Evolutionary conservation across 64 coral and sea anemone genomes (phyloP).

Genomic region (Pocillopora damicornis): DNA sequence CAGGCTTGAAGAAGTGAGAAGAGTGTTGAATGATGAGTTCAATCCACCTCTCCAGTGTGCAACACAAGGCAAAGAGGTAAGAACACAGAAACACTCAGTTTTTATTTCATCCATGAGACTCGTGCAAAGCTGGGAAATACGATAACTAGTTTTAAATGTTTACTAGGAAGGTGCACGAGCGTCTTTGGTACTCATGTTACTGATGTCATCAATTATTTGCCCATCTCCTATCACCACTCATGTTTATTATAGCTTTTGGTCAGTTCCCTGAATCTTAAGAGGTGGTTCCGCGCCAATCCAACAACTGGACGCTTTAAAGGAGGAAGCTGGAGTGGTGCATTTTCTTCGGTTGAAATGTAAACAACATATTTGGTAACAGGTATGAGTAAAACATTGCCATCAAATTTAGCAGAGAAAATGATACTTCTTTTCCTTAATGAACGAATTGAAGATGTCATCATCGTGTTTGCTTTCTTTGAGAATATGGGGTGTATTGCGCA

Average conservation of each 20-base stretch:
- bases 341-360: neutral
- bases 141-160: too few relatives aligned
- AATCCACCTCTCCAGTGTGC: slow-evolving; percentile 49
- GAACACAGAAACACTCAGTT: neutral
- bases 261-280: slow-evolving; percentile 34
- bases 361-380: slow-evolving; percentile 11
- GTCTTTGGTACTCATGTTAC: too few relatives aligned
- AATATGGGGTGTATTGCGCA: too few relatives aligned
- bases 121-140: too few relatives aligned
- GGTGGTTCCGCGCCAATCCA: slow-evolving; percentile 56
- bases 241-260: slow-evolving; percentile 31
- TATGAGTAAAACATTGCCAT: slow-evolving; percentile 20
- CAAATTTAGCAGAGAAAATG: neutral
- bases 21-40: slow-evolving; percentile 47
- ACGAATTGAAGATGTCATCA: too few relatives aligned
- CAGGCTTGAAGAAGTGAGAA: slow-evolving; percentile 34
- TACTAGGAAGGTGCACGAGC: too few relatives aligned
- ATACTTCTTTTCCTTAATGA: neutral
- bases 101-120: too few relatives aligned
- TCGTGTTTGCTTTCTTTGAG: too few relatives aligned
- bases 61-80: slow-evolving; percentile 42
- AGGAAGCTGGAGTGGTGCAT: neutral
- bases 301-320: slow-evolving; percentile 29
- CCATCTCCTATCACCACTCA: too few relatives aligned
- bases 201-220: too few relatives aligned